A percentile compares a stretch with the other conserved stretches of the same genome.
These are phyloP conservation scores for Holothuria leucospilota DNA, from an alignment of 53 echinoderm and acorn worm genomes.

Conservation along the genomic window DNA sequence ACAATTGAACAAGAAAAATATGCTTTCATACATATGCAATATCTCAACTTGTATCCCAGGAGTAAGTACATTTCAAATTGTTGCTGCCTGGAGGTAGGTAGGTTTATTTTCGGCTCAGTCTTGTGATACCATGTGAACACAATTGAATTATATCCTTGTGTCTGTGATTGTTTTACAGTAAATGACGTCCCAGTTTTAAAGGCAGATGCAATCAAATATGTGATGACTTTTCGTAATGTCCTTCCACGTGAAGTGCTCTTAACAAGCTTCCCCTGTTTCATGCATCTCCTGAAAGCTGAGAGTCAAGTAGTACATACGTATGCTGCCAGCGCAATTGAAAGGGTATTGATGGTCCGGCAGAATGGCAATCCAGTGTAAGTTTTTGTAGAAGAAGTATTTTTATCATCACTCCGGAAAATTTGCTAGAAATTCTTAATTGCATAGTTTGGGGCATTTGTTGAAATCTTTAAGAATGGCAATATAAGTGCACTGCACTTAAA, in stretches of 20 bases:
- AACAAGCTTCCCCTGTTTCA: conserved; percentile 72
- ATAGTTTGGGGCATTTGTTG: too few species aligned
- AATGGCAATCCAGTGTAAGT: conserved; percentile 82
- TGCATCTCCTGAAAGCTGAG: conserved; percentile 78
- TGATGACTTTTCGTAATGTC: conserved; percentile 88
- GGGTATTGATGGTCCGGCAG: conserved; percentile 58
- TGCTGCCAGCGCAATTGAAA: conserved; percentile 85
- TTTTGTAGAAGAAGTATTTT: background rate
- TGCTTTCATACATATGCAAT: too few species aligned
- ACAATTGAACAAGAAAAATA: too few species aligned
- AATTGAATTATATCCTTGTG: background rate
- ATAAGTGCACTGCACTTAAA: too few species aligned
- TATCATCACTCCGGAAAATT: too few species aligned
- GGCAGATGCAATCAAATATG: conserved; percentile 93
- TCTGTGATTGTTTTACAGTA: conserved; percentile 51
- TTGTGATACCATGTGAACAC: background rate
- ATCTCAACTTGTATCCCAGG: too few species aligned
- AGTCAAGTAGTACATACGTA: conserved; percentile 95
- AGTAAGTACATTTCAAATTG: background rate
- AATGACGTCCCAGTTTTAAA: conserved; percentile 88
- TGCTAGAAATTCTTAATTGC: too few species aligned
- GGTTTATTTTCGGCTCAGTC: too few species aligned
- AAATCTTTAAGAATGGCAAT: too few species aligned
- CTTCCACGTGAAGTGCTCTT: conserved; percentile 73
- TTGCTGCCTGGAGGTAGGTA: background rate